Evolutionary conservation across 1,140 invertebrate species (phyloP).

Genomic region (Linepithema humile): DNA sequence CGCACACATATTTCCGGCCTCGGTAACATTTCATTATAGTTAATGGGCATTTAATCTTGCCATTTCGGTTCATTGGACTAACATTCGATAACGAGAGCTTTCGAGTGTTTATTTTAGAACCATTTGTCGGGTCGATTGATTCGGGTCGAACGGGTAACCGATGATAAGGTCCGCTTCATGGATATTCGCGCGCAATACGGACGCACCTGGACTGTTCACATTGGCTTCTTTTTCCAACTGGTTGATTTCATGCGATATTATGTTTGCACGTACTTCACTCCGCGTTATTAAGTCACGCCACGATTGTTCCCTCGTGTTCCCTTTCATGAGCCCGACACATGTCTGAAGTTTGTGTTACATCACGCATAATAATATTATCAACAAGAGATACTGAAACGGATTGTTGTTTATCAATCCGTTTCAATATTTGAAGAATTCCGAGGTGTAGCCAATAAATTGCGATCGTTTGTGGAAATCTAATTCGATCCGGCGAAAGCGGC

Average conservation of each 20-base stretch:
- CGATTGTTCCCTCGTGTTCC: background rate
- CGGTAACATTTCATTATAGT: background rate
- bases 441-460: background rate
- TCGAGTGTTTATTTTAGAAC: conserved; percentile 54
- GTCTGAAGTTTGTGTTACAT: background rate
- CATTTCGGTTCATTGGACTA: conserved; percentile 51
- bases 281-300: conserved; percentile 48
- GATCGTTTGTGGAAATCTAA: background rate
- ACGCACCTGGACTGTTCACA: conserved; percentile 74
- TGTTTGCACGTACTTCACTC: conserved; percentile 63
- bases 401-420: background rate
- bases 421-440: background rate
- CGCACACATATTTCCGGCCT: background rate
- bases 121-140: conserved; percentile 60
- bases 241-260: conserved; percentile 66
- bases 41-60: conserved; percentile 48
- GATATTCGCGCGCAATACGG: conserved; percentile 28
- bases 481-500: background rate
- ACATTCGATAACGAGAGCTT: conserved; percentile 52
- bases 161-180: conserved; percentile 63
- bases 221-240: conserved; percentile 66
- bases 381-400: background rate
- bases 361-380: background rate
- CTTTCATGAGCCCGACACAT: too few relatives aligned
- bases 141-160: conserved; percentile 62